Base-by-base conservation (phyloP, 2,113 vertebrate species). In the Limnothrissa miodon region DNA sequence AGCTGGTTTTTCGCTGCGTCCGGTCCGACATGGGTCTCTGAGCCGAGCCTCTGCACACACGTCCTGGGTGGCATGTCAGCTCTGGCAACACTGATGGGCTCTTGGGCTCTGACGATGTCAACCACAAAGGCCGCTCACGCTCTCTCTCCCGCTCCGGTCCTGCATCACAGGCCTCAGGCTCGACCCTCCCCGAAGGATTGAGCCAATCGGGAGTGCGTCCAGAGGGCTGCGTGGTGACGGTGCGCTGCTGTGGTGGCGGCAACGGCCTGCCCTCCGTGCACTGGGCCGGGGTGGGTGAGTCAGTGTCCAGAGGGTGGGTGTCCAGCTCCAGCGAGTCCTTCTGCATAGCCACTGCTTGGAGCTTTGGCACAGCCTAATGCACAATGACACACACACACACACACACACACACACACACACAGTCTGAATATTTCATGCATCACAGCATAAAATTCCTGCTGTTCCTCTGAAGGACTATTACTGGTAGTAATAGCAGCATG, bases 131-230 rank as follows among this genome's bases (percentile, higher is more conserved):
- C 42, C 91, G 95, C 45, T 91, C 86, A 80, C 86, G 79, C 3
- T 91, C 86, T 80, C 86, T 80, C 6, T 83, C 85, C 42, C 23
- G 45, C 36, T 89, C 88, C 51, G 87, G 87, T 86, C 13, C 85
- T 15, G 80, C 46, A 59, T 85, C 89, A 0, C 88, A 90, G 46
- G 89, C 91, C 62, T 89, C 92, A 7, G 87, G 90, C 17, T 84
- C 84, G 0, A 82, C 87, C 21, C 85, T 83, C 78, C 89, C 87
- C 84, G 93, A 86, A 11, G 96, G 92, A 81, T 95, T 95, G 15
- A 97, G 89, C 96, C 96, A 98, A 84, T 94, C 90, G 0, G 96
- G 96, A 17, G 95, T 25, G 78, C 90, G 91, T 39, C 89, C 91
- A 1, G 92, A 92, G 10, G 93, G 92, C 88, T 94, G 94, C 36